Percentiles rank a stretch among this genome's conserved stretches.
Evolutionary conservation across 2,888 invertebrate species (phyloP).

Genomic region (Dorcus hopei): DNA sequence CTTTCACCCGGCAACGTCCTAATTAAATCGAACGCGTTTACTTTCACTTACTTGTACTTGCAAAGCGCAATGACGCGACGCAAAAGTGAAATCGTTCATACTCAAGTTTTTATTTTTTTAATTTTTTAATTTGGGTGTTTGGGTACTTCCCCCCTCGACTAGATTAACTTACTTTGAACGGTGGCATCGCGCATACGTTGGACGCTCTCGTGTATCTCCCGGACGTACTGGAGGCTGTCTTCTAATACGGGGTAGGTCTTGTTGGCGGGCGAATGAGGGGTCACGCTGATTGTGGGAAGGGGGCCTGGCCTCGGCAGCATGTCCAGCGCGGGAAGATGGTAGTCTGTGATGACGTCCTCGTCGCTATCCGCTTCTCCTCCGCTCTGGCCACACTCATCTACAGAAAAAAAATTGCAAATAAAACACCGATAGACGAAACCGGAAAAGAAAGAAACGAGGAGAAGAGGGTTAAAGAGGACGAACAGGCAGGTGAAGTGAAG

Average conservation of each 20-base stretch:
- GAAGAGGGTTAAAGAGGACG: too few species aligned
- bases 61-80: too few species aligned
- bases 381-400: conserved; percentile 69
- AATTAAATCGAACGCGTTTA: too few species aligned
- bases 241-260: conserved; percentile 67
- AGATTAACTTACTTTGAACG: conserved; percentile 41
- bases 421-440: neutral
- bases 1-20: too few species aligned
- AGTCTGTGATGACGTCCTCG: conserved; percentile 77
- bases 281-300: conserved; percentile 81
- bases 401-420: neutral
- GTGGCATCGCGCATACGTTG: conserved; percentile 73
- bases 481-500: too few species aligned
- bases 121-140: too few species aligned
- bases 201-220: conserved; percentile 71
- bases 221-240: conserved; percentile 72
- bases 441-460: neutral
- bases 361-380: conserved; percentile 70
- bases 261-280: conserved; percentile 80
- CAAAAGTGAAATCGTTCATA: too few species aligned
- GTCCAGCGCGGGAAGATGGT: conserved; percentile 49
- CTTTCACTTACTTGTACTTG: too few species aligned
- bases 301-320: conserved; percentile 46
- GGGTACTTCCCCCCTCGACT: neutral
- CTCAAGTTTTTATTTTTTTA: too few species aligned